Evolutionary conservation across 2,797 vertebrate species (phyloP), one percentile per base, ranked within the genome.

Genomic region (Cynopterus sphinx): DNA sequence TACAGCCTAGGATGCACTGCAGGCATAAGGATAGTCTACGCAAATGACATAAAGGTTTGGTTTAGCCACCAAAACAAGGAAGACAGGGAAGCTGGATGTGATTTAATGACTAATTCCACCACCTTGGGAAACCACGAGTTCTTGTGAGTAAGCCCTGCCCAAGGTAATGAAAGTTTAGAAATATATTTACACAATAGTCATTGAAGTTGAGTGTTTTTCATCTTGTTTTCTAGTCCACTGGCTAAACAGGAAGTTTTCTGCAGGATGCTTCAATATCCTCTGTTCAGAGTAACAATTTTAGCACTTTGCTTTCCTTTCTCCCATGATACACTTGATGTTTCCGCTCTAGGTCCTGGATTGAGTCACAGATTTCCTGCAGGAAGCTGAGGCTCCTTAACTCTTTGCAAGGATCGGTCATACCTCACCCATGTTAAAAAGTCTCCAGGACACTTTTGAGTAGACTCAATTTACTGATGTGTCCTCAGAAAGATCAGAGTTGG

Each of bases 301-400:
- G 99, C 98, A 93, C 99, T 99, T 98, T 95, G 95, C 98, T 98
- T 97, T 81, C 98, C 98, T 98, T 98, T 99, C 99, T 99, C 98
- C 98, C 98, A 99, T 98, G 98, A 96, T 96, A 96, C 79, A 87
- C 79, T 55, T 96, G 53, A 90, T 90, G 98, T 95, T 99, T 99
- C 99, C 99, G 98, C 97, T 97, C 89, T 59, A 86, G 97, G 96
- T 88, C 95, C 96, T 92, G 96, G 43, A 92, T 91, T 95, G 53
- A n/a, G 94, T 71, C 70, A 65, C 98, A 97, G 98, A 97, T 97
- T 99, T 99, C 99, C 99, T 99, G 98, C 93, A 97, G 93, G 96
- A 97, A 96, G 84, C 86, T 49, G 53, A 96, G 77, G 68, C 31
- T 94, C 77, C 88, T 96, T 97, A 97, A 97, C 97, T 75, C 94